Percentiles rank a stretch among this genome's conserved stretches.
These are phyloP conservation scores for Aricia artaxerxes DNA, from an alignment of 2,888 invertebrate genomes.

Conservation along the genomic window DNA sequence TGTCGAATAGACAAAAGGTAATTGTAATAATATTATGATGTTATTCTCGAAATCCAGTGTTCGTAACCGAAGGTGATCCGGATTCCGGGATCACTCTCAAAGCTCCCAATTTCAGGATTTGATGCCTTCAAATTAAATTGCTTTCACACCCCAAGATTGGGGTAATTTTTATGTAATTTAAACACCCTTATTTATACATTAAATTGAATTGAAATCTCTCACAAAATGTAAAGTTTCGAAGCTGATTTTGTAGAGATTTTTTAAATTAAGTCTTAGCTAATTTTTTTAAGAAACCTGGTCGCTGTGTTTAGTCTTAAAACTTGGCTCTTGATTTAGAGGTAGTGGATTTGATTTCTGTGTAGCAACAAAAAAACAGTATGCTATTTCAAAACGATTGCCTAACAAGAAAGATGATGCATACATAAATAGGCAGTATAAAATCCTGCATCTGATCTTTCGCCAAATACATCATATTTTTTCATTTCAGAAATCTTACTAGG, in stretches of 20 bases:
- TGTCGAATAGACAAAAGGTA: neutral
- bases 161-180: neutral
- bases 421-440: too few species aligned
- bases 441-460: too few species aligned
- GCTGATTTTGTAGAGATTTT: neutral
- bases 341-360: too few species aligned
- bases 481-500: too few species aligned
- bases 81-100: neutral
- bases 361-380: too few species aligned
- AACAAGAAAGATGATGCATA: too few species aligned
- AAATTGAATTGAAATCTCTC: neutral
- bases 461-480: too few species aligned
- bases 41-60: neutral
- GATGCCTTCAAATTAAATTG: slow-evolving; percentile 20
- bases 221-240: neutral
- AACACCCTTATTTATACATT: neutral
- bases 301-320: too few species aligned
- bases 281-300: too few species aligned
- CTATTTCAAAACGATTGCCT: too few species aligned
- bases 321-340: too few species aligned
- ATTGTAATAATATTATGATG: neutral
- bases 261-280: neutral
- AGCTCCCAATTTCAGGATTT: slow-evolving; percentile 18
- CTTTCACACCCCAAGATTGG: neutral
- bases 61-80: neutral